These are phyloP conservation scores for Drosophila colorata DNA, from an alignment of 2,888 invertebrate species.

Conservation along the genomic window DNA sequence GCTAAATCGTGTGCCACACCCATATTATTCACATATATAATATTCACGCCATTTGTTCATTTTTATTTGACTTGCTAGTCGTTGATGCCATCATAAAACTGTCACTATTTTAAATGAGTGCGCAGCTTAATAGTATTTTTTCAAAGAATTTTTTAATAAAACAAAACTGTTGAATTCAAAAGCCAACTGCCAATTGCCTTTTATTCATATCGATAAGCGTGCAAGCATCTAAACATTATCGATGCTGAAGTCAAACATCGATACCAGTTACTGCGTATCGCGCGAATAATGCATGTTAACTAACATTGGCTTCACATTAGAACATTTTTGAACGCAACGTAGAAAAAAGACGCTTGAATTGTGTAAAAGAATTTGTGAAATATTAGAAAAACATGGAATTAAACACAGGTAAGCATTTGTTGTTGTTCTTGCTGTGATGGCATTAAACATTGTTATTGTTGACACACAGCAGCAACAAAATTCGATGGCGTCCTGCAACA, in stretches of 20 bases:
- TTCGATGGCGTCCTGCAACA: conserved; percentile 1
- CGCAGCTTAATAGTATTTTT: conserved; percentile 56
- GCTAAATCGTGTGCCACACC: conserved; percentile 53
- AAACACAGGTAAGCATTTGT: conserved; percentile 18
- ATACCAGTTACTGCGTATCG: conserved; percentile 4
- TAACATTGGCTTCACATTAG: conserved; percentile 24
- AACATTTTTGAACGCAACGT: conserved; percentile 47
- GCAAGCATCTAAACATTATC: background rate
- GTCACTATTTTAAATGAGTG: conserved; percentile 41
- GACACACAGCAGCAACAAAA: conserved; percentile 6
- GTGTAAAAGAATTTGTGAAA: background rate
- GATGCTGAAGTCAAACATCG: conserved; percentile 19
- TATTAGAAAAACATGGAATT: conserved; percentile 8
- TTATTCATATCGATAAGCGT: conserved; percentile 9
- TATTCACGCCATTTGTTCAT: conserved; percentile 59
- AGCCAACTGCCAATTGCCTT: background rate
- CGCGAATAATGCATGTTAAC: conserved; percentile 33
- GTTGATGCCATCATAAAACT: conserved; percentile 69
- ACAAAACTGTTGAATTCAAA: conserved; percentile 8
- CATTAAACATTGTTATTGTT: background rate
- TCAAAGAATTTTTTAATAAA: conserved; percentile 49
- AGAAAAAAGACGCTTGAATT: conserved; percentile 7
- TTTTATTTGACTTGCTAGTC: conserved; percentile 68
- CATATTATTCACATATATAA: conserved; percentile 15
- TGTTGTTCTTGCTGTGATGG: background rate